These are phyloP conservation scores for Diadumene lineata DNA, from an alignment of 92 coral and sea anemone species.

Conservation along the genomic window DNA sequence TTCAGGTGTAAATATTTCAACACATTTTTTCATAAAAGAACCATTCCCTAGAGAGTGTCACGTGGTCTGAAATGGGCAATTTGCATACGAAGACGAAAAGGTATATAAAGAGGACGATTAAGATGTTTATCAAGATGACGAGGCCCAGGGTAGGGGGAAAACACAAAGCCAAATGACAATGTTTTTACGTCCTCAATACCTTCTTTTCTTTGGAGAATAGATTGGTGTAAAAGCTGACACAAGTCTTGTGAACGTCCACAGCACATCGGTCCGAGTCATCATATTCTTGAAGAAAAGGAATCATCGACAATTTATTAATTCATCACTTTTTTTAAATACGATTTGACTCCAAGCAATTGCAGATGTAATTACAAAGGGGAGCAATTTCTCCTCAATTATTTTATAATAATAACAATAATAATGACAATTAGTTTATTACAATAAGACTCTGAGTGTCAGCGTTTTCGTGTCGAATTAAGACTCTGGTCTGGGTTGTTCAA, in stretches of 20 bases:
- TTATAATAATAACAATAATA: too few relatives aligned
- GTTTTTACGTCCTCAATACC: constrained; percentile 20
- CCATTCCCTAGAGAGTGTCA: too few relatives aligned
- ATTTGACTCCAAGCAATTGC: too few relatives aligned
- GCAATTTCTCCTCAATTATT: too few relatives aligned
- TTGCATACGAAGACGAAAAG: too few relatives aligned
- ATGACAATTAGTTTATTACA: not conserved
- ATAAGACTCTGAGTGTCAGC: not conserved
- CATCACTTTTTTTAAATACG: not conserved
- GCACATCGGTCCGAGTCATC: constrained; percentile 26
- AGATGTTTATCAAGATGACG: not conserved
- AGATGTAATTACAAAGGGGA: not conserved
- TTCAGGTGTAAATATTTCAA: too few relatives aligned
- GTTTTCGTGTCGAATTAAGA: too few relatives aligned
- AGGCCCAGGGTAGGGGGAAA: not conserved
- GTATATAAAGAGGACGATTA: too few relatives aligned
- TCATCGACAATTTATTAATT: not conserved
- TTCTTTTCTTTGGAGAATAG: constrained; percentile 27
- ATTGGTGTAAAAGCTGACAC: constrained; percentile 14
- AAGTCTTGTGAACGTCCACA: constrained; percentile 21
- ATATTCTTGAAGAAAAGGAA: not conserved
- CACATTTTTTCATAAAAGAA: too few relatives aligned
- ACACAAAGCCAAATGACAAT: not conserved
- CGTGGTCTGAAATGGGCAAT: too few relatives aligned
- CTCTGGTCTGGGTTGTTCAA: too few relatives aligned